A percentile compares a stretch with the other conserved stretches of the same genome.
These are phyloP conservation scores for Himalopsyche japonica DNA, from an alignment of 2,888 invertebrate genomes.

Conservation along the genomic window DNA sequence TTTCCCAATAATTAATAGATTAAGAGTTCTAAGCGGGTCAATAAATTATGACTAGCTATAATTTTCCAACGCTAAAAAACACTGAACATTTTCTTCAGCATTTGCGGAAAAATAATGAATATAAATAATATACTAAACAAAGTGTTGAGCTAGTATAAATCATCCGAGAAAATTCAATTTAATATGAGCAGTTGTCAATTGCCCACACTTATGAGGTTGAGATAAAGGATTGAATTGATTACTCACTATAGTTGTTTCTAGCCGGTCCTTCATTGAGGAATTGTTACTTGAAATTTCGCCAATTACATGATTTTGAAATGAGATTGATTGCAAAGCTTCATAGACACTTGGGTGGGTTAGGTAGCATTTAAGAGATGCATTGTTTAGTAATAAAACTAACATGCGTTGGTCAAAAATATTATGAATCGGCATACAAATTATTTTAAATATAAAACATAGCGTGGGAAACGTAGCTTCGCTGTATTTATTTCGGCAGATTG, in stretches of 20 bases:
- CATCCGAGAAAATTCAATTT: no score
- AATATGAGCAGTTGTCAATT: no score
- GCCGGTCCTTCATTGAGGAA: not conserved
- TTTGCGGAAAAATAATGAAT: not conserved
- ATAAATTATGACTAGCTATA: not conserved
- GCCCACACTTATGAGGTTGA: no score
- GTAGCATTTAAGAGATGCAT: not conserved
- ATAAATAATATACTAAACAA: no score
- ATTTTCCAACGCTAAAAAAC: not conserved
- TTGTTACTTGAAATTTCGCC: not conserved
- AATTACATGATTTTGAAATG: not conserved
- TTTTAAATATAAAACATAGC: constrained; percentile 6
- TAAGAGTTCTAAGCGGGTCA: not conserved
- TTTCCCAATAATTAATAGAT: not conserved
- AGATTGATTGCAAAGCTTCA: not conserved
- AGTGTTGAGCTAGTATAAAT: no score
- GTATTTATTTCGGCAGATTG: not conserved
- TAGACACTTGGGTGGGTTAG: not conserved
- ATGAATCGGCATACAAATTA: not conserved
- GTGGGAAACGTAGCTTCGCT: constrained; percentile 8
- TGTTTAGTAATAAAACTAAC: constrained; percentile 39
- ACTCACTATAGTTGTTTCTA: not conserved
- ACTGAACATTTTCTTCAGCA: not conserved
- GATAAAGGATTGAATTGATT: not conserved
- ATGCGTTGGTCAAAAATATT: constrained; percentile 30